Evolutionary conservation across 2,113 vertebrate genomes (phyloP).

Genomic region (Anhinga rufa): DNA sequence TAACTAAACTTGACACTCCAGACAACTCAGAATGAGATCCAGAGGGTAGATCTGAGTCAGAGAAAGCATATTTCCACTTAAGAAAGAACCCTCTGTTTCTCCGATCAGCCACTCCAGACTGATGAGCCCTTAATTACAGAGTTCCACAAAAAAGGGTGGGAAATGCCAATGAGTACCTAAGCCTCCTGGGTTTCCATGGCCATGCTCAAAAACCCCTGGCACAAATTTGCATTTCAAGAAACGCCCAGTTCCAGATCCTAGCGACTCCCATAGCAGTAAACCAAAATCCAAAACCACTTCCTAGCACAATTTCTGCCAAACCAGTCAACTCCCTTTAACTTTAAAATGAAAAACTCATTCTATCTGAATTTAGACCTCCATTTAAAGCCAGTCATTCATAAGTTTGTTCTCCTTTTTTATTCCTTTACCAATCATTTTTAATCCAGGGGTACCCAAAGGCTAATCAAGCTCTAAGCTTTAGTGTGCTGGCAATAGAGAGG

Average conservation of each 20-base stretch:
- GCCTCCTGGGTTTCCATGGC: slow-evolving; percentile 28
- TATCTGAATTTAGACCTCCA: background rate
- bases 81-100: slow-evolving; percentile 50
- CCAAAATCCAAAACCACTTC: slow-evolving; percentile 52
- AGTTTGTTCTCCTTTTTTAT: background rate
- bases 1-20: slow-evolving; percentile 46
- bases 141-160: slow-evolving; percentile 28
- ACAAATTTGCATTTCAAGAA: slow-evolving; percentile 60
- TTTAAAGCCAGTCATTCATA: background rate
- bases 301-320: slow-evolving; percentile 49
- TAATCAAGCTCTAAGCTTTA: background rate
- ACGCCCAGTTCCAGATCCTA: slow-evolving; percentile 27
- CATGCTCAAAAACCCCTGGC: slow-evolving; percentile 47
- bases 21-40: slow-evolving; percentile 48
- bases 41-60: slow-evolving; percentile 41
- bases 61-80: slow-evolving; percentile 51
- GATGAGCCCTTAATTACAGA: slow-evolving; percentile 64
- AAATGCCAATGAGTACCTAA: slow-evolving; percentile 46
- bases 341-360: background rate
- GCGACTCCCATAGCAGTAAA: background rate
- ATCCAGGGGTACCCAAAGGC: background rate
- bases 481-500: background rate
- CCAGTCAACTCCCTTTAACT: background rate
- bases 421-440: background rate
- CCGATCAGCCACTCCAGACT: slow-evolving; percentile 15